Evolutionary conservation across 2,888 invertebrate genomes (phyloP).

Genomic region (Troilus luridus): DNA sequence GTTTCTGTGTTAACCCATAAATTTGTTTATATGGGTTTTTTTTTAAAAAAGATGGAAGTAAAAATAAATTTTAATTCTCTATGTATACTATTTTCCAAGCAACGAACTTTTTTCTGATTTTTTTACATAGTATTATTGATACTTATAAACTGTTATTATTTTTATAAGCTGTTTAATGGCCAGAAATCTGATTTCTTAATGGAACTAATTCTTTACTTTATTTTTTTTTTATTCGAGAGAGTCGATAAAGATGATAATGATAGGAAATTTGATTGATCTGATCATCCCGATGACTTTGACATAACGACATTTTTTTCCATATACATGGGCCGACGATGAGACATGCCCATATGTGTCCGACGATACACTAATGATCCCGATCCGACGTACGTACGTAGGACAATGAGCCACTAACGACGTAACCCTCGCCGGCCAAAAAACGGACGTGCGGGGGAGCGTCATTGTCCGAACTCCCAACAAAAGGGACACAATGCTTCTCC

Average conservation of each 20-base stretch:
- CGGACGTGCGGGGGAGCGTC: slow-evolving; percentile 19
- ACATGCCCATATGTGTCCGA: not conserved
- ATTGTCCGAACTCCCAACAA: slow-evolving; percentile 17
- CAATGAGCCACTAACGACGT: not conserved
- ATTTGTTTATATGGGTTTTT: no score
- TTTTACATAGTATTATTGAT: no score
- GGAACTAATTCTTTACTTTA: not conserved
- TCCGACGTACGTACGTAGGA: not conserved
- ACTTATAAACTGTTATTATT: no score
- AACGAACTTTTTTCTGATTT: no score
- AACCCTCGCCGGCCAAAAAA: not conserved
- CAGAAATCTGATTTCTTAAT: not conserved
- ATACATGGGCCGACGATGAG: not conserved
- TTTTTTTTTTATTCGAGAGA: not conserved
- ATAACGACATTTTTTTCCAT: not conserved
- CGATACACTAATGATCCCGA: slow-evolving; percentile 10
- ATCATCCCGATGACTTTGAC: not conserved
- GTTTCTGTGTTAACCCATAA: no score
- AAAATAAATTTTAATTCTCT: no score
- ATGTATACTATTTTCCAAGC: no score
- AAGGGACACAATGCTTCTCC: not conserved
- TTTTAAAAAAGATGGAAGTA: no score
- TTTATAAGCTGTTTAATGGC: no score
- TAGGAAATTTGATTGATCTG: slow-evolving; percentile 1
- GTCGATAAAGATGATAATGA: not conserved